Percentiles rank a stretch among this genome's conserved stretches.
Evolutionary conservation across 2,888 invertebrate species (phyloP).

Genomic region (Pristionchus fissidentatus): DNA sequence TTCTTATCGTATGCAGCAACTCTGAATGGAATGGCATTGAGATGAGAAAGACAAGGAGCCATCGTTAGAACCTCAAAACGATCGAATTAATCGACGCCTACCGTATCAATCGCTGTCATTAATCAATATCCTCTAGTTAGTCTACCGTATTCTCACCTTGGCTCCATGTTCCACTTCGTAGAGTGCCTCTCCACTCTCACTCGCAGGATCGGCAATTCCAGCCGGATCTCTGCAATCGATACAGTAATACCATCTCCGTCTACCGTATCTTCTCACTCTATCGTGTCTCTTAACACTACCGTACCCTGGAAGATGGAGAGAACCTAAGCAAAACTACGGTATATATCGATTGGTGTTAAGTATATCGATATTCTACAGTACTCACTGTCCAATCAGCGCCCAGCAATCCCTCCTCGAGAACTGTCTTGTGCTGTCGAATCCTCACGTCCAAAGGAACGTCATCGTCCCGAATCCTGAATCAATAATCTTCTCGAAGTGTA

Average conservation of each 20-base stretch:
- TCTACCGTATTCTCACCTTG: constrained; percentile 76
- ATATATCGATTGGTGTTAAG: neutral
- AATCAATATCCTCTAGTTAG: no score
- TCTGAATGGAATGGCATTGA: constrained; percentile 97
- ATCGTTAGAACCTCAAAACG: constrained; percentile 85
- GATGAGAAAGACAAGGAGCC: constrained; percentile 91
- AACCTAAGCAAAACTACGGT: no score
- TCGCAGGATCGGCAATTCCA: constrained; percentile 93
- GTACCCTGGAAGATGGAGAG: constrained; percentile 92
- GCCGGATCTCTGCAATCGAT: constrained; percentile 88
- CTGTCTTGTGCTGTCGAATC: constrained; percentile 85
- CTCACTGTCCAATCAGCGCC: constrained; percentile 87
- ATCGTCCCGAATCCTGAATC: constrained; percentile 85
- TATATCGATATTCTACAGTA: neutral
- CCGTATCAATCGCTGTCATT: constrained; percentile 5
- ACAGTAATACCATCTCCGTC: neutral
- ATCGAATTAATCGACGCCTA: neutral
- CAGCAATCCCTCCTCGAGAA: constrained; percentile 80
- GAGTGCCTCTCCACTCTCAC: constrained; percentile 84
- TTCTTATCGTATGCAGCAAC: constrained; percentile 96
- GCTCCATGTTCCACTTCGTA: constrained; percentile 95
- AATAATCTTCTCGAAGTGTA: constrained; percentile 83
- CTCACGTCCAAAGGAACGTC: constrained; percentile 87
- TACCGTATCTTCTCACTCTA: neutral
- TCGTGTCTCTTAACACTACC: neutral